Percentiles rank a stretch among this genome's conserved stretches.
phyloP scores from a whole-genome alignment of 2,113 vertebrate genomes.

The Emydocephalus ijimae region DNA sequence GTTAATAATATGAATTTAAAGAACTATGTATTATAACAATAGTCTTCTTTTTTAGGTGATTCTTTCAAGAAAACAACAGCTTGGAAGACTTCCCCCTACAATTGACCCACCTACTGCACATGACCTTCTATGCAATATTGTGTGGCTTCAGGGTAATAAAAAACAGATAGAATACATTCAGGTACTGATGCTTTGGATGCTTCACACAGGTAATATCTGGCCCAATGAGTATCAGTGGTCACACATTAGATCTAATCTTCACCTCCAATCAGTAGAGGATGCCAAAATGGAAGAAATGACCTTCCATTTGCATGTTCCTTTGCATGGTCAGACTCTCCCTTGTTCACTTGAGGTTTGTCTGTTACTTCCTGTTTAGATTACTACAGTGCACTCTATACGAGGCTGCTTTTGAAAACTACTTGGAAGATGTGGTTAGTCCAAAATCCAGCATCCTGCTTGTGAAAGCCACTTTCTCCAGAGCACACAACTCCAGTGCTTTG shows the following conservation, averaged over 20 bases:
- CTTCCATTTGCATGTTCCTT: neutral
- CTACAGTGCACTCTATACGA: neutral
- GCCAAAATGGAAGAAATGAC: neutral
- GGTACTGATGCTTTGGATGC: conserved; percentile 47
- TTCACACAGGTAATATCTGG: neutral
- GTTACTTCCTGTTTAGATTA: neutral
- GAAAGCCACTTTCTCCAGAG: neutral
- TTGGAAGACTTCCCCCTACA: conserved; percentile 57
- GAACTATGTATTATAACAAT: neutral
- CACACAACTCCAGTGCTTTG: neutral
- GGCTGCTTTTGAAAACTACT: neutral
- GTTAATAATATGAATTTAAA: neutral
- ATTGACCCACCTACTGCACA: conserved; percentile 61
- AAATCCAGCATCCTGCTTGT: neutral
- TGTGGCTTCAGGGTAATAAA: conserved; percentile 64
- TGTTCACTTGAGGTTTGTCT: neutral
- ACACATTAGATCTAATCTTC: neutral
- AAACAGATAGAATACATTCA: conserved; percentile 65
- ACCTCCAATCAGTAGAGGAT: neutral
- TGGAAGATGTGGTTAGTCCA: neutral
- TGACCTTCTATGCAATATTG: conserved; percentile 53
- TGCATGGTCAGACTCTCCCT: neutral
- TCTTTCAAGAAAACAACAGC: conserved; percentile 60
- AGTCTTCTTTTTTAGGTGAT: conserved; percentile 48
- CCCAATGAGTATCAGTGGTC: neutral